Evolutionary conservation across 2,888 invertebrate genomes (phyloP).

Genomic region (Pachymerium ferrugineum): DNA sequence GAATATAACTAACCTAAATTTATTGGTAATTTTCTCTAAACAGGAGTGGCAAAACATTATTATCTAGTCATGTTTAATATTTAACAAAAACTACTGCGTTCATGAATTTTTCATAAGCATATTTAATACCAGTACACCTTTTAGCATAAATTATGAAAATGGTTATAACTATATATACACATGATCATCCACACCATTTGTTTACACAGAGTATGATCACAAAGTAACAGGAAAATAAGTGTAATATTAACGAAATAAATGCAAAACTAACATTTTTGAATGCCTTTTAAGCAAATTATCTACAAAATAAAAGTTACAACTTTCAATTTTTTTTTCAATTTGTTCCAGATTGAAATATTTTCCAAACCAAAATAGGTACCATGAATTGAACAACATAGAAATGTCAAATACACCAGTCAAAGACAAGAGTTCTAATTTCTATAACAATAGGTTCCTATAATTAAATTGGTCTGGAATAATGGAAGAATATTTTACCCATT

Average conservation of each 20-base stretch:
- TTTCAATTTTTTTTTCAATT: not conserved
- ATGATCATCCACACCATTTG: slow-evolving; percentile 7
- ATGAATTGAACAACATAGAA: not conserved
- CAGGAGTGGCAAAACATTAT: no score
- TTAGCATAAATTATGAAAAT: slow-evolving; percentile 19
- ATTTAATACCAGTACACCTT: slow-evolving; percentile 6
- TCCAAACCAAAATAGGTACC: not conserved
- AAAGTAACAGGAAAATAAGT: not conserved
- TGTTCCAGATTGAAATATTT: not conserved
- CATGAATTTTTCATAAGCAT: slow-evolving; percentile 16
- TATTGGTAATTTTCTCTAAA: no score
- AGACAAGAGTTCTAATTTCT: not conserved
- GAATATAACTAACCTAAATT: not conserved
- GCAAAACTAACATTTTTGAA: no score
- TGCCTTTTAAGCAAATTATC: no score
- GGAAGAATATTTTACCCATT: not conserved
- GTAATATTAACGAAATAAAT: not conserved
- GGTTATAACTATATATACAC: slow-evolving; percentile 1
- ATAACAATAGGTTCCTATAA: not conserved
- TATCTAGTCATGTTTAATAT: no score
- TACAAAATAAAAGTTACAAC: no score
- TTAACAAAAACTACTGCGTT: not conserved
- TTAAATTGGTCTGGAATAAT: not conserved
- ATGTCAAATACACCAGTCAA: not conserved
- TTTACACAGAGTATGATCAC: not conserved